phyloP scores from a whole-genome alignment of 2,888 invertebrate genomes.

The Idaea straminata region DNA sequence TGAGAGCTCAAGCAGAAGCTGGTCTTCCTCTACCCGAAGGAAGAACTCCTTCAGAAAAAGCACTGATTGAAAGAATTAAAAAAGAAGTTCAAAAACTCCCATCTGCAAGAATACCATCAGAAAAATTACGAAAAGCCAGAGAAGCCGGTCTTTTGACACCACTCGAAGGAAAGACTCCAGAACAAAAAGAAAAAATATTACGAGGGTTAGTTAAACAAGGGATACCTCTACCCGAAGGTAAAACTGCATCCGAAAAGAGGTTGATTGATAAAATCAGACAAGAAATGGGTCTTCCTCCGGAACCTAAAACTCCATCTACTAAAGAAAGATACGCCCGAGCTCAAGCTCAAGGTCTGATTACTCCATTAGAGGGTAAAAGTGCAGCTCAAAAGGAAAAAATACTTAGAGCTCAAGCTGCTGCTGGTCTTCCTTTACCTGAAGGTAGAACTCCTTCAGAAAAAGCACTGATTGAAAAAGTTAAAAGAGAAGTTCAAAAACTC shows the following conservation, averaged over 20 bases:
- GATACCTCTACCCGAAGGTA: constrained; percentile 29
- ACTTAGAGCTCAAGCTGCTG: constrained; percentile 24
- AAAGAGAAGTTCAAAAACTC: constrained; percentile 2
- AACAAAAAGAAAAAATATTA: constrained; percentile 35
- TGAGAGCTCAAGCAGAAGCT: constrained; percentile 29
- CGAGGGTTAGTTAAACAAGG: constrained; percentile 27
- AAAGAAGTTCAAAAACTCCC: constrained; percentile 15
- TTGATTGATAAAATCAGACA: constrained; percentile 21
- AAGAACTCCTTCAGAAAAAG: constrained; percentile 37
- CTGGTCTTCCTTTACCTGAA: constrained; percentile 33
- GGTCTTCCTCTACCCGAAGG: constrained; percentile 38
- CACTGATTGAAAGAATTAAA: constrained; percentile 24
- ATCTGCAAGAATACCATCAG: constrained; percentile 24
- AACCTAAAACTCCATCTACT: constrained; percentile 32
- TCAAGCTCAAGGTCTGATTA: constrained; percentile 27
- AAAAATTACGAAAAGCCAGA: constrained; percentile 26
- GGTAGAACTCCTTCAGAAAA: constrained; percentile 35
- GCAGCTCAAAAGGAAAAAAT: constrained; percentile 33
- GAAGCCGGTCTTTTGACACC: constrained; percentile 18
- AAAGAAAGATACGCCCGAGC: constrained; percentile 31
- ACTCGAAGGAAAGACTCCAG: constrained; percentile 28
- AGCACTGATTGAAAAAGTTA: constrained; percentile 11
- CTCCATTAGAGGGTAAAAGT: constrained; percentile 29
- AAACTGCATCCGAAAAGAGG: constrained; percentile 30
- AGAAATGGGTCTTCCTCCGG: constrained; percentile 36